These are phyloP conservation scores for Cercopithecus mona DNA, from an alignment of 2,113 vertebrate genomes.

Conservation along the genomic window DNA sequence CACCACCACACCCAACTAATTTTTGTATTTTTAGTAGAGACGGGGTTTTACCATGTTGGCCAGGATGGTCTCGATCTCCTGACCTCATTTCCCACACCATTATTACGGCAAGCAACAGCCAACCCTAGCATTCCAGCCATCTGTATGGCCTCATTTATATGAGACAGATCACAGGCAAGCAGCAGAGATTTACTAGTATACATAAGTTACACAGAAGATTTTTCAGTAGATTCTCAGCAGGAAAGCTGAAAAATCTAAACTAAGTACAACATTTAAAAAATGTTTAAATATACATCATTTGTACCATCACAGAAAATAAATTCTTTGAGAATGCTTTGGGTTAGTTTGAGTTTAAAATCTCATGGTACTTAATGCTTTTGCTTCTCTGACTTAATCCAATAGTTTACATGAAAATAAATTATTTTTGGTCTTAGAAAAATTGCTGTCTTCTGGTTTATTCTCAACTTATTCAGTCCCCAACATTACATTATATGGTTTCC, in stretches of 20 bases:
- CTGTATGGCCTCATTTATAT: neutral
- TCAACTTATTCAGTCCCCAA: neutral
- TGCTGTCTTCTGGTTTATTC: neutral
- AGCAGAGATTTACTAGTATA: neutral
- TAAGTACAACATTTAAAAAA: neutral
- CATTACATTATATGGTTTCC: neutral
- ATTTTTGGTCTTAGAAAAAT: neutral
- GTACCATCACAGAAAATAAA: slow-evolving; percentile 21
- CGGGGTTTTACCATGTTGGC: too few species aligned
- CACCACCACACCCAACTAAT: too few species aligned
- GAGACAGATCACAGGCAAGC: neutral
- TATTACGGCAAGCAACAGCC: neutral
- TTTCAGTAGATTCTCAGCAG: neutral
- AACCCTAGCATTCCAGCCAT: neutral
- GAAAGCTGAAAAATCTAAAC: slow-evolving; percentile 33
- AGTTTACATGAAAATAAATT: slow-evolving; percentile 33
- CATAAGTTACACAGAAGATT: neutral
- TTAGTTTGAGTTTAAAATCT: slow-evolving; percentile 31
- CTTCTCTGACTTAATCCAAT: neutral
- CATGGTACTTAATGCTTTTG: neutral
- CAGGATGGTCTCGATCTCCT: too few species aligned
- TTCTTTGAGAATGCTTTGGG: neutral
- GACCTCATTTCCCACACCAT: neutral
- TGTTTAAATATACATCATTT: neutral
- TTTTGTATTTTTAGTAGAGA: too few species aligned